Evolutionary conservation across 2,113 vertebrate genomes (phyloP), one percentile per base, ranked within the genome.

Genomic region (Camelus bactrianus): DNA sequence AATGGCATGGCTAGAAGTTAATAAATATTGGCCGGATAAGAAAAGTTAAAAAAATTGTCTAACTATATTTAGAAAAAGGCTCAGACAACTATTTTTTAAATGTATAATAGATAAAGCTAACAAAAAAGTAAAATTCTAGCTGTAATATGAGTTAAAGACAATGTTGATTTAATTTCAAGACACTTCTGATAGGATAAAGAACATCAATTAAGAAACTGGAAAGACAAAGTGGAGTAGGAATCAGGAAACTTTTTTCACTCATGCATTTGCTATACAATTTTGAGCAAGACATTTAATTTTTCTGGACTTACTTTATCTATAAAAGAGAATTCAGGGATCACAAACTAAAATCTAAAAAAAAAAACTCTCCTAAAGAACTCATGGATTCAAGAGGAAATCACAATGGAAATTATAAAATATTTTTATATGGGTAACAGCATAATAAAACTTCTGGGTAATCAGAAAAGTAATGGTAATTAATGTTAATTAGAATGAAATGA

Each of bases 151-250:
- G 64, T 80, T 92, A 93, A 83, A 77, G 82, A 94, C 16, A 91
- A 95, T 93, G 15, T 52, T 93, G 52, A 20, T n/a, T 96, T 94
- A 87, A 81, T 50, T 92, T 94, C 52, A 90, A 79, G 88, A 93
- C 42, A 17, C 35, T 93, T 89, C 28, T 88, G 28, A 38, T 32
- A 70, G 28, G 46, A 17, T 76, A 77, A 95, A 90, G 38, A 65
- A 93, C 28, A 54, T 64, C 75, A 97, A 95, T 75, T 84, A 80
- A 96, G 48, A 87, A 95, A 79, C 4, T 69, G 32, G 58, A 42
- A 91, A 83, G 35, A 48, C 35, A 91, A 81, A 86, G 4, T 67
- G 4, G 46, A 87, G 75, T 14, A 46, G 28, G 91, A 92, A 56
- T 76, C 65, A 69, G 81, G 50, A 84, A 65, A 22, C 32, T 95